These are phyloP conservation scores for Ovibos moschatus DNA, from an alignment of 2,113 vertebrate species.

Conservation along the genomic window DNA sequence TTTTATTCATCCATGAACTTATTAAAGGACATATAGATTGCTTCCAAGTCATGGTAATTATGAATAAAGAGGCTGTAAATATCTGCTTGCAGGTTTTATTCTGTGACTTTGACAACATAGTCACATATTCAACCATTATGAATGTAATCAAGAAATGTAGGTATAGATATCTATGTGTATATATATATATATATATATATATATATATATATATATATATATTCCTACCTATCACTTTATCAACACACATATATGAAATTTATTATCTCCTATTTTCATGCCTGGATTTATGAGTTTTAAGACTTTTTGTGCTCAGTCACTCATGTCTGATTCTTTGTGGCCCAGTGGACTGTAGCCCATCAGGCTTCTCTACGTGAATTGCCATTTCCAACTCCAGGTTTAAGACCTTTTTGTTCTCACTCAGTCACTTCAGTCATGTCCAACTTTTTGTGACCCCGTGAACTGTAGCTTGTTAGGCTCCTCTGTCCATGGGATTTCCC, in stretches of 20 bases:
- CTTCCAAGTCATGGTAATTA: neutral
- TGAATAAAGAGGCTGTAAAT: neutral
- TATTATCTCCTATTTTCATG: neutral
- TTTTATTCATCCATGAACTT: neutral
- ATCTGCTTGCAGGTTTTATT: neutral
- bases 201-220: neutral
- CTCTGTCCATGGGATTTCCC: neutral
- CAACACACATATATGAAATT: neutral
- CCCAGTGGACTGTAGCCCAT: neutral
- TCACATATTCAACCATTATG: neutral
- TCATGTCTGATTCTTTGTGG: neutral
- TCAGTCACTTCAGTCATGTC: neutral
- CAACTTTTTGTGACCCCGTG: neutral
- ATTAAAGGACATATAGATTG: neutral
- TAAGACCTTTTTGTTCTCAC: neutral
- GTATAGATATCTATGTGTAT: neutral
- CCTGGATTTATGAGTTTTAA: neutral
- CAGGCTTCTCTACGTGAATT: neutral
- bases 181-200: rapidly evolving
- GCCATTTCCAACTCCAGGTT: neutral
- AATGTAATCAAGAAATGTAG: neutral
- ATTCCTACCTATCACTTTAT: neutral
- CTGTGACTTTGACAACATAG: neutral
- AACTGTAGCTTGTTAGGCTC: neutral
- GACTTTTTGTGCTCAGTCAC: neutral